Evolutionary conservation across 23 tunicate genomes (phyloP), one percentile per base, ranked within the genome.

Genomic region (Styela clava): DNA sequence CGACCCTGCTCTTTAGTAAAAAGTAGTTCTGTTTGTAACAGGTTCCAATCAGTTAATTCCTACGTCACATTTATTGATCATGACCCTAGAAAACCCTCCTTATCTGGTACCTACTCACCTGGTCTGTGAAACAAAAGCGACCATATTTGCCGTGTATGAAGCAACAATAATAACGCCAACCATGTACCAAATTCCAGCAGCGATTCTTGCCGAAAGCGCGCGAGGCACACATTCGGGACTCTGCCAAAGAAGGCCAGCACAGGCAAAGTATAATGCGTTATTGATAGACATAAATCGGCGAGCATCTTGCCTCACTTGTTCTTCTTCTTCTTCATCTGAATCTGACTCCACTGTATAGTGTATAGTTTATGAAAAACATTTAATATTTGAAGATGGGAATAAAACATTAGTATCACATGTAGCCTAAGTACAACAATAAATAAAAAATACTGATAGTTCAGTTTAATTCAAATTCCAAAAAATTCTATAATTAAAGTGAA

Each of bases 171-270:
- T 87, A 31, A 92, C 97, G 23, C 97, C 97, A 2, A 92, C 81
- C 97, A 92, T 92, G 74, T 86, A 92, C 97, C 97, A 92, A 21
- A 92, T 68, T 23, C 84, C 86, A 24, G 97, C 91, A 23, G 82
- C 86, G 1, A 87, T 65, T 37, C 97, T 69, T 24, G 92, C 78
- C 19, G 97, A 86, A 16, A 91, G 97, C 16, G 97, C 88, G 19
- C 88, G 74, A 2, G 97, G 97, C 23, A 92, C 97, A 52, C 81
- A 84, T 73, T 92, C 97, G 22, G 97, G 97, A 61, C 89, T 84
- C 67, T 92, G 97, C 97, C 97, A 92, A 0, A 92, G 35, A 67
- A 92, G 79, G 18, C 88, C 97, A 56, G 97, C 97, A 87, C 82
- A 92, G 7, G 97, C 91, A 61, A 92, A 92, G 62, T 83, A 92